A percentile compares a stretch with the other conserved stretches of the same genome.
phyloP scores from a whole-genome alignment of 1,140 invertebrate species.

The Zeugodacus cucurbitae region DNA sequence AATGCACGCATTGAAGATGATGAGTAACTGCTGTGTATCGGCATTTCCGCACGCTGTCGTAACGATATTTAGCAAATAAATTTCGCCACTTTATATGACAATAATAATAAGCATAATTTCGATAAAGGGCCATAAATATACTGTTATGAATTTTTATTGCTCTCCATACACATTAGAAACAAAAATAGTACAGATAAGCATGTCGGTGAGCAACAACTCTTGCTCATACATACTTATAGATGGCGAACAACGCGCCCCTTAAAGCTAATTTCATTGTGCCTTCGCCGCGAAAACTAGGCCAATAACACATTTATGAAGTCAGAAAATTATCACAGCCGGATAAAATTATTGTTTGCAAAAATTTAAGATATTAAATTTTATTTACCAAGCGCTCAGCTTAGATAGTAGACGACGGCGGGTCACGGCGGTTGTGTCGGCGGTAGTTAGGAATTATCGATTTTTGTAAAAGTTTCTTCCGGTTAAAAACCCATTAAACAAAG shows the following conservation, averaged over 20 bases:
- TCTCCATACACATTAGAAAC: not conserved
- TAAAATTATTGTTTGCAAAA: not conserved
- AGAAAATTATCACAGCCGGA: not conserved
- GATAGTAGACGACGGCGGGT: not conserved
- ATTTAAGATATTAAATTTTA: conserved; percentile 38
- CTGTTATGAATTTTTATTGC: conserved; percentile 19
- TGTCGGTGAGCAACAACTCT: not conserved
- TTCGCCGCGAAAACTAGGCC: not conserved
- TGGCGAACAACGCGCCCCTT: not conserved
- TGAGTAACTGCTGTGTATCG: not conserved
- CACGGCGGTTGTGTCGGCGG: not conserved
- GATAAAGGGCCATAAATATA: not conserved
- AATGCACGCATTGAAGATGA: not conserved
- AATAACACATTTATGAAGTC: not conserved
- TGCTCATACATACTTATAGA: not conserved
- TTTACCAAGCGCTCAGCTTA: not conserved
- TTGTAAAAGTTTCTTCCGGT: conserved; percentile 44
- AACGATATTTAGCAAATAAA: conserved; percentile 29
- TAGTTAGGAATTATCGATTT: conserved; percentile 19
- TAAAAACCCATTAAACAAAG: conserved; percentile 48
- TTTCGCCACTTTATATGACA: conserved; percentile 40
- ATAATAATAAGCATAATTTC: conserved; percentile 35
- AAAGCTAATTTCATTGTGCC: not conserved
- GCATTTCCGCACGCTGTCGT: not conserved
- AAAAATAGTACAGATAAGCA: not conserved